Evolutionary conservation across 2,797 vertebrate species (phyloP), one percentile per base, ranked within the genome.

Genomic region (Acropternis orthonyx): DNA sequence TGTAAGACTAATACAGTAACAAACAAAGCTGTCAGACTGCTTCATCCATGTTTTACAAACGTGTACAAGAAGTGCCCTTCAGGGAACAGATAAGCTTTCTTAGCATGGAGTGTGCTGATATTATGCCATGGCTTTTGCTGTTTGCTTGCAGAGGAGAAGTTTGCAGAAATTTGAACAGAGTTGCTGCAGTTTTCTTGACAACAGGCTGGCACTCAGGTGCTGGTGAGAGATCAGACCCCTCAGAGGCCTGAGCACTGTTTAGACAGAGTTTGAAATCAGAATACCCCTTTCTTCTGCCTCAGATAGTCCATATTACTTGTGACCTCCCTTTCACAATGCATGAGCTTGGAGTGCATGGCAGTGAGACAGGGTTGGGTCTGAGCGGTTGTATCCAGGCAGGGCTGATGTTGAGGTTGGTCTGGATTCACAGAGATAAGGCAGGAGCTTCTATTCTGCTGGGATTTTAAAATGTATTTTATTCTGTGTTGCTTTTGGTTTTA

Each of bases 71-170:
- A 24, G 41, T 49, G 65, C 23, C n/a, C 32, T 80, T 82, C 61
- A 39, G 73, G 55, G 20, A 49, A 41, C n/a, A 81, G 61, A 41
- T 16, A 43, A 49, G 20, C 30, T 56, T 34, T 68, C 15, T 58
- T n/a, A 44, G 18, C 0, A 0, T 44, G 36, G 36, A 28, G 22
- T 1, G 0, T 58, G 43, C 62, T 77, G 88, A 56, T 56, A 55
- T 18, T 34, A 19, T 51, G 61, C 18, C 20, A 7, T 11, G 59
- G 17, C n/a, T 84, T 84, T 48, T 74, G 36, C 44, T 44, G 54
- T 78, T 36, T 87, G 65, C 54, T 56, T 54, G 12, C 10, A 30
- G 44, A 72, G 32, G 32, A 77, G 44, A 66, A n/a, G 13, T 52
- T 51, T 83, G 76, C 28, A 44, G 43, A 16, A 55, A 52, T 36